A percentile compares a stretch with the other conserved stretches of the same genome.
Evolutionary conservation across 2,888 invertebrate species (phyloP).

Genomic region (Mycalesis mineus): DNA sequence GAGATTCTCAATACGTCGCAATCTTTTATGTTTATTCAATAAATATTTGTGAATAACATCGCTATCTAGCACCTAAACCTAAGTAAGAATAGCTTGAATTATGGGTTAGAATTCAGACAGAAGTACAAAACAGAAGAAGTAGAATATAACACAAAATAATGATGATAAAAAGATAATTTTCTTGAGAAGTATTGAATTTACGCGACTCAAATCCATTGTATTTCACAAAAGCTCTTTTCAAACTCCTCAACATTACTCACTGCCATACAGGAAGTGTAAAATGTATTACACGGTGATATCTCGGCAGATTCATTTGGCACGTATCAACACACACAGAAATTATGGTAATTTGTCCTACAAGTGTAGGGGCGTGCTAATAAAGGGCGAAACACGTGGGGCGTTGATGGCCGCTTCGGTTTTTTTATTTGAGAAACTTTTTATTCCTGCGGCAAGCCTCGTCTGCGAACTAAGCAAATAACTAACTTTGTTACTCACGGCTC

Average conservation of each 20-base stretch:
- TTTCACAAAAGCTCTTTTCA: neutral
- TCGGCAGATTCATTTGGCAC: constrained; percentile 20
- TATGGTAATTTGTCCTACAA: constrained; percentile 33
- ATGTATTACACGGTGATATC: constrained; percentile 3
- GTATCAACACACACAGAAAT: constrained; percentile 26
- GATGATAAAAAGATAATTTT: too few relatives aligned
- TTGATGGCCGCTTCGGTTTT: constrained; percentile 54
- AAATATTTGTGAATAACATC: too few relatives aligned
- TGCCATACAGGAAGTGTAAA: constrained; percentile 9
- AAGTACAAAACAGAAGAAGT: too few relatives aligned
- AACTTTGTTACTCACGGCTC: constrained; percentile 40
- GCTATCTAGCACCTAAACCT: too few relatives aligned
- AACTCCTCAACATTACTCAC: neutral
- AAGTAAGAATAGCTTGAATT: too few relatives aligned
- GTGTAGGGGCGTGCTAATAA: constrained; percentile 42
- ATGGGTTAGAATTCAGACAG: too few relatives aligned
- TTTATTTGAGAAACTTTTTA: constrained; percentile 74
- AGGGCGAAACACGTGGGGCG: constrained; percentile 55
- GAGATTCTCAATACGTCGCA: too few relatives aligned
- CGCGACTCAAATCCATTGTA: neutral
- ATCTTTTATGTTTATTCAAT: too few relatives aligned
- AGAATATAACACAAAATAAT: too few relatives aligned
- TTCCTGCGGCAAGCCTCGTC: constrained; percentile 66
- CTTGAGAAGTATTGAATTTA: too few relatives aligned
- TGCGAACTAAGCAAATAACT: constrained; percentile 73